Conservation (phyloP, 2,797 vertebrate genomes). For the Lindbergichthys nudifrons region DNA sequence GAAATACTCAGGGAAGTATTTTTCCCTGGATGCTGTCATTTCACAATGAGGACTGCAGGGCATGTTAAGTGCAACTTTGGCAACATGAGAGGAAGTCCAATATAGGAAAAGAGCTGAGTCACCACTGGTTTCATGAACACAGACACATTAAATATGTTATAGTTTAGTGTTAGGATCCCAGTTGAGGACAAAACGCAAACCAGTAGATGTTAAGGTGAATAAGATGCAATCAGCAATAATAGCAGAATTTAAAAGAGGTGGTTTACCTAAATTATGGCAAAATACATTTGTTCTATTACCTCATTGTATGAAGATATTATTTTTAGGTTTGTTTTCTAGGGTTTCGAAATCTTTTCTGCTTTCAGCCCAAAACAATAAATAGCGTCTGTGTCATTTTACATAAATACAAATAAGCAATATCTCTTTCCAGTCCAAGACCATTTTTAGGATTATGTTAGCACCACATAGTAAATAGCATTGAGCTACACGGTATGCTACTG, state of each 20-base stretch:
- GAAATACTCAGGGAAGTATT: constrained; percentile 20
- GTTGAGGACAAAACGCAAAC: constrained; percentile 4
- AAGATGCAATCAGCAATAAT: neutral
- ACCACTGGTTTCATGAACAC: constrained; percentile 22
- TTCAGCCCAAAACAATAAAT: neutral
- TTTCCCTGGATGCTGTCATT: constrained; percentile 30
- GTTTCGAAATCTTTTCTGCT: neutral
- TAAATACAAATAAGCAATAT: neutral
- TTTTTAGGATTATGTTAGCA: neutral
- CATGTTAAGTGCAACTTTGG: constrained; percentile 23
- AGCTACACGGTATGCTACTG: too few relatives aligned
- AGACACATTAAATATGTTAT: constrained; percentile 34
- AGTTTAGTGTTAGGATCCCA: constrained; percentile 13
- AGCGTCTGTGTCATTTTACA: neutral
- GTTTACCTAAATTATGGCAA: neutral
- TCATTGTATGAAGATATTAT: neutral
- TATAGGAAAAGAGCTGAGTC: constrained; percentile 29
- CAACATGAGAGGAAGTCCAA: constrained; percentile 34
- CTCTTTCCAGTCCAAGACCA: neutral
- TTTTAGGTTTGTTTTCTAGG: neutral
- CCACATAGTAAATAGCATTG: too few relatives aligned
- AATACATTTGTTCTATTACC: neutral
- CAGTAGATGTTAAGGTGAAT: neutral
- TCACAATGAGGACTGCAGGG: constrained; percentile 37
- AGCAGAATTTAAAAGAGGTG: neutral